Conservation (phyloP, 1,140 invertebrate species). For the Dolichoris vasculosae region DNA sequence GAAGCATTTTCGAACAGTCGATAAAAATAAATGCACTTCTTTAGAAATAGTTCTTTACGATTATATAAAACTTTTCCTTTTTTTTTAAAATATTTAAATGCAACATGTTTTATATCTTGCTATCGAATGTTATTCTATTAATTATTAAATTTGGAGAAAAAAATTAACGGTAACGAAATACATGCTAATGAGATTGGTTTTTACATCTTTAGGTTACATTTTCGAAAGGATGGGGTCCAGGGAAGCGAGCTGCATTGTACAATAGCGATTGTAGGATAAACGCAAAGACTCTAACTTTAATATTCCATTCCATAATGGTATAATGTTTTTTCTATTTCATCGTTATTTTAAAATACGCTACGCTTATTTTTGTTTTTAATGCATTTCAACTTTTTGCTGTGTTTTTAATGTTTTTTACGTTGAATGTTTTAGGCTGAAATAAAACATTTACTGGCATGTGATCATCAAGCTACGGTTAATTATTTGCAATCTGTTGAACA, state of each 20-base stretch:
- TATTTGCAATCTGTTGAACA: slow-evolving; percentile 39
- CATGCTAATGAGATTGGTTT: not conserved
- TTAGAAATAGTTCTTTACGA: not conserved
- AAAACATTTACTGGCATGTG: slow-evolving; percentile 43
- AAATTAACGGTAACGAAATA: too few relatives aligned
- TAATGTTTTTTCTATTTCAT: not conserved
- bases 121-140: too few relatives aligned
- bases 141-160: too few relatives aligned
- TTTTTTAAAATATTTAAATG: not conserved
- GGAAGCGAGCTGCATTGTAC: slow-evolving; percentile 50
- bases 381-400: not conserved
- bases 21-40: not conserved
- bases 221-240: slow-evolving; percentile 58
- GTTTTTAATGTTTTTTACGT: not conserved
- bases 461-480: slow-evolving; percentile 42
- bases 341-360: not conserved
- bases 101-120: too few relatives aligned
- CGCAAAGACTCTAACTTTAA: slow-evolving; percentile 26
- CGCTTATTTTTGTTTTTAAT: not conserved
- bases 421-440: slow-evolving; percentile 42
- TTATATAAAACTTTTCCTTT: not conserved
- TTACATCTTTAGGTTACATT: slow-evolving; percentile 52
- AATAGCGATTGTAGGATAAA: slow-evolving; percentile 34
- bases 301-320: slow-evolving; percentile 50
- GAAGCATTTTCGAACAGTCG: not conserved